These are phyloP conservation scores for Argyrosomus regius DNA, from an alignment of 2,797 vertebrate species.

Conservation along the genomic window DNA sequence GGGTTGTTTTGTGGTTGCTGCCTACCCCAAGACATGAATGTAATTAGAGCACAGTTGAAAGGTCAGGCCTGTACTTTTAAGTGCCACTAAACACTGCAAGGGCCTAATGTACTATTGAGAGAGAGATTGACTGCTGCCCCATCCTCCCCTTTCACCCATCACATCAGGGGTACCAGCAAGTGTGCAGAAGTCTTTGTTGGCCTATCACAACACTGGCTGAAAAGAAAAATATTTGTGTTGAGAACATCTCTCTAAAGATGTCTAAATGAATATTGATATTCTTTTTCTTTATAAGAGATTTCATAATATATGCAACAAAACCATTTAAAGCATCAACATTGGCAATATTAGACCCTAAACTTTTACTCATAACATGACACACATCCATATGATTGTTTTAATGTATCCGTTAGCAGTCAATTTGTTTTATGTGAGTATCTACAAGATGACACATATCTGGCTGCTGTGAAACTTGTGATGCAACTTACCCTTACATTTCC, in stretches of 20 bases:
- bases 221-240: conserved; percentile 61
- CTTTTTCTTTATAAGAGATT: conserved; percentile 3
- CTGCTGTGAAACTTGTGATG: not conserved
- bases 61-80: conserved; percentile 83
- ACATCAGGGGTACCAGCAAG: conserved; percentile 57
- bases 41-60: conserved; percentile 87
- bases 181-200: conserved; percentile 70
- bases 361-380: not conserved
- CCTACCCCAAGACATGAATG: conserved; percentile 84
- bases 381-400: not conserved
- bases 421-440: not conserved
- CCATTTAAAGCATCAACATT: not conserved
- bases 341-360: not conserved
- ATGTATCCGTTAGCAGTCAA: not conserved
- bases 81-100: conserved; percentile 79
- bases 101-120: conserved; percentile 78
- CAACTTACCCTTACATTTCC: not conserved
- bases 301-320: not conserved
- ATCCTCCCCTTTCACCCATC: conserved; percentile 54
- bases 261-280: conserved; percentile 42
- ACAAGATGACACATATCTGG: not conserved
- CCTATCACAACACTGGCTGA: conserved; percentile 56
- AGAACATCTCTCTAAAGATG: conserved; percentile 48
- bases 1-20: conserved; percentile 81
- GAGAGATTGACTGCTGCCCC: conserved; percentile 77